These are phyloP conservation scores for Brassicogethes aeneus DNA, from an alignment of 2,888 invertebrate species.

Conservation along the genomic window DNA sequence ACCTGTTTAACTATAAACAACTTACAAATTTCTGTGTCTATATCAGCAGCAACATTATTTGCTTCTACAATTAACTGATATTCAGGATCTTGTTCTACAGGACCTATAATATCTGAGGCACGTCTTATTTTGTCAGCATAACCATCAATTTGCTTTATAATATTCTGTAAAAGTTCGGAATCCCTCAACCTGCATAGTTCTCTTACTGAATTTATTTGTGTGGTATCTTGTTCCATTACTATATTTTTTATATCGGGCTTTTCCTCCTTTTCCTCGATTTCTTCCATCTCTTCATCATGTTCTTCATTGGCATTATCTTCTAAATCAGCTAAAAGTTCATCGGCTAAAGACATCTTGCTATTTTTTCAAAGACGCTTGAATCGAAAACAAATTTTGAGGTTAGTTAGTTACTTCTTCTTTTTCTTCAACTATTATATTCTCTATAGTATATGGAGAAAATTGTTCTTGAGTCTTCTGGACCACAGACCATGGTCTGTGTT, in stretches of 20 bases:
- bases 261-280: conserved; percentile 35
- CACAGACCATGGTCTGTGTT: no score
- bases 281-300: conserved; percentile 47
- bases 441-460: no score
- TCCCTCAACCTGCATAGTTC: conserved; percentile 84
- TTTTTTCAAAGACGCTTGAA: no score
- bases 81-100: conserved; percentile 95
- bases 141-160: conserved; percentile 66
- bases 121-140: conserved; percentile 59
- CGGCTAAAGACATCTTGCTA: conserved; percentile 98
- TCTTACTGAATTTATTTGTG: conserved; percentile 63
- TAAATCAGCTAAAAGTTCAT: conserved; percentile 94
- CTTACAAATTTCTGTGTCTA: conserved; percentile 92
- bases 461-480: no score
- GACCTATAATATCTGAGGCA: conserved; percentile 71
- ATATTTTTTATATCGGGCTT: conserved; percentile 40
- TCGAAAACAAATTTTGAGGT: no score
- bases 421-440: no score
- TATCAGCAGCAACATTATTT: conserved; percentile 92
- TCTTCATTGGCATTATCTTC: conserved; percentile 66
- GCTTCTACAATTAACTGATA: conserved; percentile 95
- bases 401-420: no score
- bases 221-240: conserved; percentile 53
- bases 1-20: conserved; percentile 12
- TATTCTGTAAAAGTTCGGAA: conserved; percentile 62